Percentiles rank a stretch among this genome's conserved stretches.
phyloP scores from a whole-genome alignment of 2,113 vertebrate genomes.

The Misgurnus anguillicaudatus region DNA sequence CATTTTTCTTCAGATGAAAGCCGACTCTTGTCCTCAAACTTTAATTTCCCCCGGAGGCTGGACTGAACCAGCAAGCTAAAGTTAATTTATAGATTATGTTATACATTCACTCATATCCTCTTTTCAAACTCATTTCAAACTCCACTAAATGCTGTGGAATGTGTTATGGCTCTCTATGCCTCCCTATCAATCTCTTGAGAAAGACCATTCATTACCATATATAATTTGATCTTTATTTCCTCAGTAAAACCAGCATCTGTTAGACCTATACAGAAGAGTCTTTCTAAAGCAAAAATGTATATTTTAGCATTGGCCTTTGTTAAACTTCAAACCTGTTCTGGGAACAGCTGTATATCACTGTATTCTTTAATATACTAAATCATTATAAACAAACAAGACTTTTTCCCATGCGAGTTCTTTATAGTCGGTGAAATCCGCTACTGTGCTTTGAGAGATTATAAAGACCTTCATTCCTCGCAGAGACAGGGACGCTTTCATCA shows the following conservation, averaged over 20 bases:
- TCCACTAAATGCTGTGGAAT: conserved; percentile 45
- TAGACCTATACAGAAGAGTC: not conserved
- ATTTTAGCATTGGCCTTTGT: too few species aligned
- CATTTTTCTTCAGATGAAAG: conserved; percentile 51
- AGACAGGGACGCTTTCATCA: conserved; percentile 30
- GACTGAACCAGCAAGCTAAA: conserved; percentile 52
- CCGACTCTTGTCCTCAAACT: conserved; percentile 48
- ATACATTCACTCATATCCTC: conserved; percentile 56
- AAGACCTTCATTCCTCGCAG: conserved; percentile 10
- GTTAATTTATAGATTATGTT: conserved; percentile 66
- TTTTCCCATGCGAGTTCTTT: not conserved
- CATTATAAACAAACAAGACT: not conserved
- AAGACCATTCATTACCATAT: conserved; percentile 10
- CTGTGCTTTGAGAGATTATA: not conserved
- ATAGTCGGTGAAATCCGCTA: conserved; percentile 2
- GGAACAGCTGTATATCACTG: not conserved
- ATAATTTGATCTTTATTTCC: conserved; percentile 25
- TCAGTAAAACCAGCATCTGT: conserved; percentile 19
- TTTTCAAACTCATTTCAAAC: conserved; percentile 53
- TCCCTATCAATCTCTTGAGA: conserved; percentile 55
- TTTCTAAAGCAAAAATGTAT: conserved; percentile 15
- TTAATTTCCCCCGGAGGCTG: conserved; percentile 56
- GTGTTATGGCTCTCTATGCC: conserved; percentile 42
- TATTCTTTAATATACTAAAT: not conserved
- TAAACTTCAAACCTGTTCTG: too few species aligned